A percentile compares a stretch with the other conserved stretches of the same genome.
Conservation (phyloP, 2,113 vertebrate genomes). For the Chiloscyllium plagiosum region DNA sequence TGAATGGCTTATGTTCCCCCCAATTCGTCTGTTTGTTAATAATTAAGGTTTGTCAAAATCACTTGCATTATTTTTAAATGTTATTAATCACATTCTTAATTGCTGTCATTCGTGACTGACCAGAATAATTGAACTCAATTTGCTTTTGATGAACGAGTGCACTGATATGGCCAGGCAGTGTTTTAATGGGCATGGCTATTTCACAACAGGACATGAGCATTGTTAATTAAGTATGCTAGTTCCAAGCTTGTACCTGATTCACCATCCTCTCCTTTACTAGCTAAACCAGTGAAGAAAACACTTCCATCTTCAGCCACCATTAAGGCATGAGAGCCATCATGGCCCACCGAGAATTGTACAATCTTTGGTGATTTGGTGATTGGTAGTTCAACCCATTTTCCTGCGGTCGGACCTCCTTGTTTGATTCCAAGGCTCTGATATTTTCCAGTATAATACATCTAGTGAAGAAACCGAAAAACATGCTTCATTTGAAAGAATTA, state of each 20-base stretch:
- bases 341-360: conserved; percentile 90
- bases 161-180: neutral
- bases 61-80: neutral
- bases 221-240: neutral
- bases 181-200: neutral
- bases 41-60: neutral
- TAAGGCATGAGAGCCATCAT: conserved; percentile 95
- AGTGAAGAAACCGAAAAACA: conserved; percentile 39
- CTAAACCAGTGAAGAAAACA: conserved; percentile 93
- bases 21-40: too few relatives aligned
- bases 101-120: neutral
- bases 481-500: neutral
- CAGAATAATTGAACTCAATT: neutral
- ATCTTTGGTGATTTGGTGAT: conserved; percentile 98
- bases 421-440: conserved; percentile 98
- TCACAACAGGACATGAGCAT: neutral
- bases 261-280: conserved; percentile 96
- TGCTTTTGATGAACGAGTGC: neutral
- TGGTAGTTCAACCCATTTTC: conserved; percentile 95
- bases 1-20: too few relatives aligned
- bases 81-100: neutral
- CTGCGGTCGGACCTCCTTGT: conserved; percentile 91
- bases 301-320: conserved; percentile 95
- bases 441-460: conserved; percentile 98
- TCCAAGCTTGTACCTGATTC: conserved; percentile 75